Conservation (phyloP, 2,797 vertebrate species). For the Chlorospingus semifuscus region DNA sequence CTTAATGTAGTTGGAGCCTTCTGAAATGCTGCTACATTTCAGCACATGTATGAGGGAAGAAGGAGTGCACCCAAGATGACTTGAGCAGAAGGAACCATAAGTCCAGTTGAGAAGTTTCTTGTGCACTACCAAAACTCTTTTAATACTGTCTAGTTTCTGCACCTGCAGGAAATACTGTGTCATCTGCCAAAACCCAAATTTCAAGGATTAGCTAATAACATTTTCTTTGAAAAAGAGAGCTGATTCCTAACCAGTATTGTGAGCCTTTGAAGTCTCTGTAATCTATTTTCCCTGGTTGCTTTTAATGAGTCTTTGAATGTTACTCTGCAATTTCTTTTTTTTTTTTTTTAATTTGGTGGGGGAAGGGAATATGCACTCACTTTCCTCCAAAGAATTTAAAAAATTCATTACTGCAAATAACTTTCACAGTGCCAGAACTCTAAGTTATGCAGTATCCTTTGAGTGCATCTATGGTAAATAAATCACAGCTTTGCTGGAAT, state of each 20-base stretch:
- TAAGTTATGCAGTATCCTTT: slow-evolving; percentile 6
- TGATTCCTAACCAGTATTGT: slow-evolving; percentile 43
- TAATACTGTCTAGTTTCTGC: slow-evolving; percentile 21
- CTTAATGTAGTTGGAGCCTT: background rate
- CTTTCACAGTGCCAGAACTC: background rate
- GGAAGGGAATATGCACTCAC: background rate
- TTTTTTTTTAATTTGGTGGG: background rate
- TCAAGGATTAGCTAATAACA: slow-evolving; percentile 67
- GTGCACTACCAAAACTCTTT: slow-evolving; percentile 19
- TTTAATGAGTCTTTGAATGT: slow-evolving; percentile 62
- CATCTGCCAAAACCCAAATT: slow-evolving; percentile 58
- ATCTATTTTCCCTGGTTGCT: slow-evolving; percentile 63
- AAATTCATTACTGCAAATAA: slow-evolving; percentile 41
- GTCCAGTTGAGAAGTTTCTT: background rate
- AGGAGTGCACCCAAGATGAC: background rate
- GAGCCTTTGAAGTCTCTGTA: slow-evolving; percentile 56
- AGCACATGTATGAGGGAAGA: background rate
- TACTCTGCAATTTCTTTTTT: background rate
- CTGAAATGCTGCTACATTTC: background rate
- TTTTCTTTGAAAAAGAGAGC: slow-evolving; percentile 60
- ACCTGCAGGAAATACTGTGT: slow-evolving; percentile 62
- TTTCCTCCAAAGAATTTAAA: slow-evolving; percentile 36
- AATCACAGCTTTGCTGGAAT: slow-evolving; percentile 4
- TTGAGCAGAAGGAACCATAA: background rate
- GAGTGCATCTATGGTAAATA: slow-evolving; percentile 8